phyloP scores from a whole-genome alignment of 2,797 vertebrate species.

The Hippopotamyrus pictus region DNA sequence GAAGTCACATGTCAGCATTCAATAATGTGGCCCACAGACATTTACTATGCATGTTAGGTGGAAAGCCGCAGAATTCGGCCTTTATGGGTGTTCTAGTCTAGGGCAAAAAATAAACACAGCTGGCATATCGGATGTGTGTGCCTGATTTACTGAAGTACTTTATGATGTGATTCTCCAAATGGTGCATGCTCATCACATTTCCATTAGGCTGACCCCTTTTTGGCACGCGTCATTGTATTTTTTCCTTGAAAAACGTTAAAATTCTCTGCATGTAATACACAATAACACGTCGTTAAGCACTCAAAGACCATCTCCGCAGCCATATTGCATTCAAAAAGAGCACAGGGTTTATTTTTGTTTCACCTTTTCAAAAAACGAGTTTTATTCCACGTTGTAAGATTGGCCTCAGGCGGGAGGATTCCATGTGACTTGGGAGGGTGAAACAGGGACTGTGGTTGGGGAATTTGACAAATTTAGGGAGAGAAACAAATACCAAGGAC shows the following conservation, averaged over 20 bases:
- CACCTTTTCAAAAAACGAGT: neutral
- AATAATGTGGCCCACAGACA: neutral
- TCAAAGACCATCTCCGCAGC: neutral
- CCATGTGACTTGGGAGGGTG: neutral
- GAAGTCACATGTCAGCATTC: neutral
- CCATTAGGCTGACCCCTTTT: neutral
- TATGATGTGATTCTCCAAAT: neutral
- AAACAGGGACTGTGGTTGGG: neutral
- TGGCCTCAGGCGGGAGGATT: neutral
- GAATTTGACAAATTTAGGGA: neutral
- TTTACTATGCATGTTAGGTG: neutral
- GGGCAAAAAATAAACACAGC: neutral
- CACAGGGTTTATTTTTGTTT: neutral
- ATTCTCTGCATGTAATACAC: neutral
- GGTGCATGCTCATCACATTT: neutral
- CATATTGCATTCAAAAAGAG: neutral
- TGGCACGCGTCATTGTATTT: neutral
- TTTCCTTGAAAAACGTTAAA: neutral
- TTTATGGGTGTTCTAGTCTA: neutral
- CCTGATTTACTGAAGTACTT: neutral
- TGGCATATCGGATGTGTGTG: neutral
- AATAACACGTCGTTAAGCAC: neutral
- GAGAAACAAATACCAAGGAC: neutral
- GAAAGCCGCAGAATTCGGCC: neutral
- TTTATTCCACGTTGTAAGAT: neutral